Percentiles rank a stretch among this genome's conserved stretches.
Conservation (phyloP, 2,888 invertebrate species). For the Philereme transversata region DNA sequence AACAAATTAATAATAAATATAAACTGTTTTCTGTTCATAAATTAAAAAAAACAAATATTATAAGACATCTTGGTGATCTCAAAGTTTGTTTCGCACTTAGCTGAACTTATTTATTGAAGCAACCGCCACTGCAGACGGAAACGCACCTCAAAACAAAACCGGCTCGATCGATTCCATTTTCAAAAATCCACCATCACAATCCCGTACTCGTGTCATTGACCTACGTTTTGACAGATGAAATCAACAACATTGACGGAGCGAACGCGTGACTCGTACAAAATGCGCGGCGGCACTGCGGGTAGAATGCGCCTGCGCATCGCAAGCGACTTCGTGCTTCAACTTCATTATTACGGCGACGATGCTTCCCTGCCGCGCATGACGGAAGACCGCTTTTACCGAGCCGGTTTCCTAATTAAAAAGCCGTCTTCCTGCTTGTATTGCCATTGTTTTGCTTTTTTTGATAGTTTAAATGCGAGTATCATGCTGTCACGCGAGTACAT, state of each 20-base stretch:
- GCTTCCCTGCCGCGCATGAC: constrained; percentile 78
- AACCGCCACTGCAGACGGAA: constrained; percentile 33
- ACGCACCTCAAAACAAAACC: constrained; percentile 44
- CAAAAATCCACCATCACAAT: constrained; percentile 34
- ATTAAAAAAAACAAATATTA: too few relatives aligned
- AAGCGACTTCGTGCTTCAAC: constrained; percentile 61
- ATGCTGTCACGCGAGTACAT: constrained; percentile 7
- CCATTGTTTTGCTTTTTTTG: constrained; percentile 43
- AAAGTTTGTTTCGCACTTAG: too few relatives aligned
- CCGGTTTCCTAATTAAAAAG: constrained; percentile 81
- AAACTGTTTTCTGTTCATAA: too few relatives aligned
- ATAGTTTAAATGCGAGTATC: constrained; percentile 16
- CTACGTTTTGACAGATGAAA: constrained; percentile 51
- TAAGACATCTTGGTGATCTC: too few relatives aligned
- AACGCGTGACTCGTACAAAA: constrained; percentile 66
- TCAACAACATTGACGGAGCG: constrained; percentile 47
- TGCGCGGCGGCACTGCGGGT: constrained; percentile 69
- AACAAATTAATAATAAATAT: too few relatives aligned
- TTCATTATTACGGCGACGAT: constrained; percentile 78
- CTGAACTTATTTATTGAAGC: too few relatives aligned
- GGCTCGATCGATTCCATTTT: constrained; percentile 34
- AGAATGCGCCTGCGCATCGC: constrained; percentile 59
- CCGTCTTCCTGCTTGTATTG: constrained; percentile 42
- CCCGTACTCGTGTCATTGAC: constrained; percentile 56
- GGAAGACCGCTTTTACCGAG: constrained; percentile 79